Conservation (phyloP, 1,140 invertebrate genomes). For the Drosophila suzukii region DNA sequence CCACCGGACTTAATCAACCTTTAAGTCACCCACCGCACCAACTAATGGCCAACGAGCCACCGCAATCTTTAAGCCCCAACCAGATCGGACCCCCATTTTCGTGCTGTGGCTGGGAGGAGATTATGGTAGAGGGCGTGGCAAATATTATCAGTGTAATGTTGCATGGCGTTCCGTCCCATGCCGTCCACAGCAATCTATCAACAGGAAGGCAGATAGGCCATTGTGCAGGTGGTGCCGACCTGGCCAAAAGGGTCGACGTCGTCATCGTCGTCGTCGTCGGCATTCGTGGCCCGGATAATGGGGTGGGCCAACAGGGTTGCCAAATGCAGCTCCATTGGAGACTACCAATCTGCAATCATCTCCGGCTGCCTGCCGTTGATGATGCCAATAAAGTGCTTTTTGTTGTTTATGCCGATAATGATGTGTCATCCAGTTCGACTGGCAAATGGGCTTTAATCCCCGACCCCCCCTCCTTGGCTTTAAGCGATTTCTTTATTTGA, state of each 20-base stretch:
- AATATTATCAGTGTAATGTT: slow-evolving; percentile 73
- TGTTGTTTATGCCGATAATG: slow-evolving; percentile 79
- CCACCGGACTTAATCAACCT: slow-evolving; percentile 17
- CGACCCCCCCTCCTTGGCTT: slow-evolving; percentile 3
- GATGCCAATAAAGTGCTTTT: slow-evolving; percentile 77
- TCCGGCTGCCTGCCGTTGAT: slow-evolving; percentile 54
- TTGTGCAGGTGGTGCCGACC: slow-evolving; percentile 35
- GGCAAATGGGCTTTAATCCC: slow-evolving; percentile 21
- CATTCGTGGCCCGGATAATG: slow-evolving; percentile 8
- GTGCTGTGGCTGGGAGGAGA: slow-evolving; percentile 14
- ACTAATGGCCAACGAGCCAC: slow-evolving; percentile 14
- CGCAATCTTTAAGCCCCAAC: slow-evolving; percentile 29
- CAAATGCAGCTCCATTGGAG: slow-evolving; percentile 34
- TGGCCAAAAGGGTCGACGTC: slow-evolving; percentile 15
- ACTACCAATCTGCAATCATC: slow-evolving; percentile 53
- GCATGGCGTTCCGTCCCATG: slow-evolving; percentile 37
- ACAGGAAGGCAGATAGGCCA: slow-evolving; percentile 28
- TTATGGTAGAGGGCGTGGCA: slow-evolving; percentile 35
- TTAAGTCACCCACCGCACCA: slow-evolving; percentile 20
- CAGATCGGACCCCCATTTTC: slow-evolving; percentile 25
- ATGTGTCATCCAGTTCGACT: slow-evolving; percentile 53
- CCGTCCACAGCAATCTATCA: slow-evolving; percentile 56
- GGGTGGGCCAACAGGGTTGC: slow-evolving; percentile 27
- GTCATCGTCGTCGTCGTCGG: not conserved
- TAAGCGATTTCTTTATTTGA: slow-evolving; percentile 60